Base-by-base conservation (phyloP, 1,140 invertebrate genomes). In the Coptotermes formosanus region DNA sequence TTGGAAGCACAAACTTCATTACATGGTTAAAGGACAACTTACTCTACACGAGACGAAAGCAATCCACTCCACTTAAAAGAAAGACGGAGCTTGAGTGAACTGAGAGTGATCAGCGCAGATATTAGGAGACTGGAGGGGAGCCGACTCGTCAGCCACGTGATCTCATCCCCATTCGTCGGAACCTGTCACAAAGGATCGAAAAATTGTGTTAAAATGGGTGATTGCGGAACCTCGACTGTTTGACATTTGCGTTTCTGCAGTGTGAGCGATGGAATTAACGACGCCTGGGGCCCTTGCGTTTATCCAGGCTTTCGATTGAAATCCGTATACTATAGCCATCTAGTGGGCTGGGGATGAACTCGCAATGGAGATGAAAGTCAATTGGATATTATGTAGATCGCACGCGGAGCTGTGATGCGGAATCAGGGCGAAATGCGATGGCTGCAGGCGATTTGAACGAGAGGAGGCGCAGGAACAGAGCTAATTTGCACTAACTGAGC, bases 321-420 rank as follows among this genome's bases (percentile, higher is more conserved):
- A 75, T 75, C 64, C 64, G 64, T 25, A 75, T 75, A 75, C 64
- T 75, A 14, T 30, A 30, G 64, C 64, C 64, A 75, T 75, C 64
- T 75, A 75, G 64, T 75, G 64, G 64, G 64, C n/a, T 75, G 64
- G 64, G n/a, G 25, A 75, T 75, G 64, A 75, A 75, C 64, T 75
- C n/a, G 64, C 64, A 75, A 55, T 55, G 52, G 52, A 55, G 52
- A 55, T 55, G 52, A 55, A 55, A 75, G 64, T 75, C 64, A 75
- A 75, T 75, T 75, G 64, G 25, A 75, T 75, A 75, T 75, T 75
- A 75, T 75, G 64, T 75, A 75, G 64, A 75, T 75, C 19, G 14
- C 52, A 4, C 4, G 52, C 19, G 52, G 52, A 55, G n/a, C 64
- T 75, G 64, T 30, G 64, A 75, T 75, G 64, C 30, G 9, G n/a